Percentiles rank a stretch among this genome's conserved stretches.
These are phyloP conservation scores for Aphidius colemani DNA, from an alignment of 2,888 invertebrate genomes.

Conservation along the genomic window DNA sequence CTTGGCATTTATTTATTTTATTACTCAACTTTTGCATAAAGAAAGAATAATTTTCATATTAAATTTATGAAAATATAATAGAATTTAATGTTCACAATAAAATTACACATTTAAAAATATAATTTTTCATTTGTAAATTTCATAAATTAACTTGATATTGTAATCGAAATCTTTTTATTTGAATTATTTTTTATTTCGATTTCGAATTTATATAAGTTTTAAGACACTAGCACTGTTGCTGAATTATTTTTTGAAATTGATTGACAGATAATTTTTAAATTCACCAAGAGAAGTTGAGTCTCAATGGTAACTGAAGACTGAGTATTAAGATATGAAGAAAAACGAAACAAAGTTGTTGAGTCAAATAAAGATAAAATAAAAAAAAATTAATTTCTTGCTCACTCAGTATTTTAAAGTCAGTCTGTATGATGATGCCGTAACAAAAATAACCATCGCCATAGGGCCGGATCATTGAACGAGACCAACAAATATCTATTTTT, in stretches of 20 bases:
- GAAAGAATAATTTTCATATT: neutral
- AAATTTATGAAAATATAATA: too few species aligned
- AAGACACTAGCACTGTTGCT: too few species aligned
- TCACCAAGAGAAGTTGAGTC: neutral
- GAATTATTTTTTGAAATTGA: too few species aligned
- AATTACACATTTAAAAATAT: neutral
- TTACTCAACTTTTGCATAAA: neutral
- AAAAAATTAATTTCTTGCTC: neutral
- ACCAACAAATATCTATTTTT: conserved; percentile 37
- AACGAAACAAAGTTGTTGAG: neutral
- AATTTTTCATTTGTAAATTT: neutral
- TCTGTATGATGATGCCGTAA: neutral
- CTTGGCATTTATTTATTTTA: conserved; percentile 38
- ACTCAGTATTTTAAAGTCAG: too few species aligned
- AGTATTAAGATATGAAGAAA: neutral
- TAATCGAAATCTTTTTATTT: neutral
- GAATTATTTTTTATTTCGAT: too few species aligned
- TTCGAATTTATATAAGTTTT: too few species aligned
- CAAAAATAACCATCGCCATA: conserved; percentile 47
- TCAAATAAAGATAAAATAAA: conserved; percentile 11
- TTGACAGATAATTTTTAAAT: neutral
- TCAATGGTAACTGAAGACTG: conserved; percentile 1
- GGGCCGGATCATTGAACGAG: conserved; percentile 50
- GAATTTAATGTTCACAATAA: too few species aligned
- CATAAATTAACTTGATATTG: too few species aligned